Percentiles rank a stretch among this genome's conserved stretches.
Evolutionary conservation across 2,113 vertebrate species (phyloP).

Genomic region (Hemichromis elongatus): DNA sequence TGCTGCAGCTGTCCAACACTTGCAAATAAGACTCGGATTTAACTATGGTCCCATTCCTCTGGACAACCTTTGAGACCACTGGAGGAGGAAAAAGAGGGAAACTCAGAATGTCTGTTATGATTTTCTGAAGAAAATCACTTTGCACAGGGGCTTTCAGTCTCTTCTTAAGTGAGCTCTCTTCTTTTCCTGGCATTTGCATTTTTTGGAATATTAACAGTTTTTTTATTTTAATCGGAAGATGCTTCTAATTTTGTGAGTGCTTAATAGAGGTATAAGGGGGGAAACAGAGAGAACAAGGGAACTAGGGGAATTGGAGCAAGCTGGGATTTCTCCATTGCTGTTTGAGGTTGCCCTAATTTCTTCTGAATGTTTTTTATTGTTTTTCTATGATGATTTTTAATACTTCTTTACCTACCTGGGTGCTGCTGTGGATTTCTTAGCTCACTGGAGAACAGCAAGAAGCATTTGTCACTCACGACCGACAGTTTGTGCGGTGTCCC

Average conservation of each 20-base stretch:
- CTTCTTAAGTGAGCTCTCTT: conserved; percentile 26
- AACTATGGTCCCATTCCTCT: conserved; percentile 59
- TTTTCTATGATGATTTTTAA: conserved; percentile 51
- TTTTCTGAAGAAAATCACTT: conserved; percentile 56
- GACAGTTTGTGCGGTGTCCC: conserved; percentile 35
- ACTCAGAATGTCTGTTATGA: conserved; percentile 44
- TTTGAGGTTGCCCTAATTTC: conserved; percentile 56
- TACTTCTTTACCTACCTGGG: conserved; percentile 28
- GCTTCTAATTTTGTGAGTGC: conserved; percentile 50
- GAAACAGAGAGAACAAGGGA: conserved; percentile 41
- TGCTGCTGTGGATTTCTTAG: conserved; percentile 62
- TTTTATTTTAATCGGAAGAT: background rate
- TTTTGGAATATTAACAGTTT: conserved; percentile 44
- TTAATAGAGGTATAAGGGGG: conserved; percentile 27
- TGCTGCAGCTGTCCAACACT: conserved; percentile 49
- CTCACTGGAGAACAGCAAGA: conserved; percentile 23
- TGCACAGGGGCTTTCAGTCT: conserved; percentile 7
- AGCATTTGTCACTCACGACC: background rate
- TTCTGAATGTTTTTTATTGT: conserved; percentile 48
- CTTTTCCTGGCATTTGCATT: conserved; percentile 8
- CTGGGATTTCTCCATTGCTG: conserved; percentile 56
- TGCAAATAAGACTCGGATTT: conserved; percentile 54
- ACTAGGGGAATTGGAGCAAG: conserved; percentile 51
- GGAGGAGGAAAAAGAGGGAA: conserved; percentile 54
- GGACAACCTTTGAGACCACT: conserved; percentile 62